Evolutionary conservation across 2,113 vertebrate species (phyloP), one percentile per base, ranked within the genome.

Genomic region (Alligator sinensis): DNA sequence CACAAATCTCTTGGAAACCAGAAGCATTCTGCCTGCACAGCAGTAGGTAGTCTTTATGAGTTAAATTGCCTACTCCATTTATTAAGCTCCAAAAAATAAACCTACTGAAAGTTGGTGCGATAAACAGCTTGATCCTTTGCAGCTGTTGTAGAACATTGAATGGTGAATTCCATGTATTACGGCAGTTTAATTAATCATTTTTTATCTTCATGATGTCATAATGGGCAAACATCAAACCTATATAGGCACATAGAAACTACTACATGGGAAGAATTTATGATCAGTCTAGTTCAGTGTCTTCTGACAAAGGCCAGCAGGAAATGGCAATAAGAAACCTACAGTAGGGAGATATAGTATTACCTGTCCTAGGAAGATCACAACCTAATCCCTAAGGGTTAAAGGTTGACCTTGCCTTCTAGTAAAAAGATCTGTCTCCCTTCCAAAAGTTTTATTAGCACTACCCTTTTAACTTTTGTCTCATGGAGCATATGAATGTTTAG

Each of bases 131-230:
- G 80, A 64, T 77, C 0, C 15, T n/a, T 58, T 38, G 15, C 14
- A 38, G 17, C 38, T 54, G 0, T 0, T 0, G 8, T n/a, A 27
- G 12, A 54, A 28, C 3, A 0, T 11, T 17, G 61, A n/a, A 6
- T 0, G 1, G 47, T 19, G 25, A 93, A 28, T 34, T 60, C 4
- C 10, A 76, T n/a, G 19, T 21, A 17, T 38, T 16, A 12, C 4
- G 6, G 1, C 10, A 2, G 57, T 8, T 77, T 15, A 3, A 24
- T 81, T 90, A 22, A 17, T 6, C 57, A 47, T n/a, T 24, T 70
- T 38, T 22, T 24, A 15, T 25, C 12, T 9, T 62, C 13, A n/a
- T 7, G 60, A 4, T 30, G 5, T 12, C 38, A 3, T 0, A 16
- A 38, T 60, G 19, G 38, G 13, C 5, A 80, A 62, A 21, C 61